These are phyloP conservation scores for Oscheius sp. DNA, from an alignment of 2,888 invertebrate genomes.

Conservation along the genomic window DNA sequence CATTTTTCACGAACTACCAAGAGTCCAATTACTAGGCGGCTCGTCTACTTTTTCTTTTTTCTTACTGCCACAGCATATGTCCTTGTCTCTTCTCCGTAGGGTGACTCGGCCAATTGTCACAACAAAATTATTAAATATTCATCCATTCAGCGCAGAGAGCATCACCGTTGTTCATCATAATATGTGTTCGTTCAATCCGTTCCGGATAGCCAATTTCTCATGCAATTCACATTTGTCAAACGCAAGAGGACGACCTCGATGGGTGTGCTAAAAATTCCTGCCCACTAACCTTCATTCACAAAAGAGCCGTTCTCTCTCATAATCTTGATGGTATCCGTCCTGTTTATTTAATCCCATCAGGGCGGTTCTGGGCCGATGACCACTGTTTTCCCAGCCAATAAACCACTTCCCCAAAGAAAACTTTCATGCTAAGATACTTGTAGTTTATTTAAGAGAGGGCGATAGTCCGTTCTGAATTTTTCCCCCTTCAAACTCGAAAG, in stretches of 20 bases:
- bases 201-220: not conserved
- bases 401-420: too few relatives aligned
- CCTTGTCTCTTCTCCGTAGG: not conserved
- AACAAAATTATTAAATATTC: not conserved
- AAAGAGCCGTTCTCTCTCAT: too few relatives aligned
- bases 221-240: not conserved
- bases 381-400: slow-evolving; percentile 4
- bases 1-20: not conserved
- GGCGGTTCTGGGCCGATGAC: slow-evolving; percentile 13
- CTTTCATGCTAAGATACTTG: too few relatives aligned
- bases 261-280: not conserved
- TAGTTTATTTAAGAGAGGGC: too few relatives aligned
- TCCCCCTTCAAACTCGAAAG: too few relatives aligned
- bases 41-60: not conserved
- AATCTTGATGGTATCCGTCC: slow-evolving; percentile 2
- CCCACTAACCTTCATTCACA: not conserved
- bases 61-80: not conserved
- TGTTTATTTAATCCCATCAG: slow-evolving; percentile 16
- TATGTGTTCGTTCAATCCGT: not conserved
- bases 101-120: not conserved
- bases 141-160: not conserved
- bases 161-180: not conserved
- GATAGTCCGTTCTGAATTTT: too few relatives aligned
- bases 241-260: not conserved
- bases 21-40: not conserved